Conservation (phyloP, 2,888 invertebrate genomes). For the Rhopalosiphum nymphaeae region DNA sequence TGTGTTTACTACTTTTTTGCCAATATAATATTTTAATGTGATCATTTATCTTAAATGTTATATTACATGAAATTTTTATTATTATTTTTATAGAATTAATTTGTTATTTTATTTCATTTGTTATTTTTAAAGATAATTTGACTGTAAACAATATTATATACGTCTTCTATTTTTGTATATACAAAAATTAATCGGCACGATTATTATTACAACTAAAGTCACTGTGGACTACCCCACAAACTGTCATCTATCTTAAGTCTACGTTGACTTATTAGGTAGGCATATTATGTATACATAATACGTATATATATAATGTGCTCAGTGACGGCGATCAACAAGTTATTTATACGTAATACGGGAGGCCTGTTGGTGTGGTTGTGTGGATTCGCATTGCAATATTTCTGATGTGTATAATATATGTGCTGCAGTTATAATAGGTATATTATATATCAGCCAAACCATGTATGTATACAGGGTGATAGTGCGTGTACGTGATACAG, state of each 20-base stretch:
- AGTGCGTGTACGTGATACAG: slow-evolving; percentile 35
- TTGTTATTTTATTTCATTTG: too few relatives aligned
- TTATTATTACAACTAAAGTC: background rate
- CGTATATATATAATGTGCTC: background rate
- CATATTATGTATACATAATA: background rate
- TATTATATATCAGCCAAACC: background rate
- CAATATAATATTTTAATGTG: too few relatives aligned
- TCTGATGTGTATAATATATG: background rate
- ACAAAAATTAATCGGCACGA: background rate
- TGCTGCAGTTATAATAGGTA: background rate
- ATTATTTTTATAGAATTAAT: too few relatives aligned
- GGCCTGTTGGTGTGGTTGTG: background rate
- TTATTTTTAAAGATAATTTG: too few relatives aligned
- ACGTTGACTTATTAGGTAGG: background rate
- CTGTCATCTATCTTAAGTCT: background rate
- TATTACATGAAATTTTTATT: too few relatives aligned
- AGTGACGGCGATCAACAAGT: background rate
- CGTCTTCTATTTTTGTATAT: background rate
- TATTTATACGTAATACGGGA: background rate
- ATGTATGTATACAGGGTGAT: slow-evolving; percentile 9
- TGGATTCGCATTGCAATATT: background rate
- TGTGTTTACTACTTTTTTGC: too few relatives aligned
- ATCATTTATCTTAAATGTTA: too few relatives aligned
- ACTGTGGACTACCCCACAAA: background rate
- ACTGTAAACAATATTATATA: background rate